These are phyloP conservation scores for Kryptopterus vitreolus DNA, from an alignment of 2,797 vertebrate species.

Conservation along the genomic window DNA sequence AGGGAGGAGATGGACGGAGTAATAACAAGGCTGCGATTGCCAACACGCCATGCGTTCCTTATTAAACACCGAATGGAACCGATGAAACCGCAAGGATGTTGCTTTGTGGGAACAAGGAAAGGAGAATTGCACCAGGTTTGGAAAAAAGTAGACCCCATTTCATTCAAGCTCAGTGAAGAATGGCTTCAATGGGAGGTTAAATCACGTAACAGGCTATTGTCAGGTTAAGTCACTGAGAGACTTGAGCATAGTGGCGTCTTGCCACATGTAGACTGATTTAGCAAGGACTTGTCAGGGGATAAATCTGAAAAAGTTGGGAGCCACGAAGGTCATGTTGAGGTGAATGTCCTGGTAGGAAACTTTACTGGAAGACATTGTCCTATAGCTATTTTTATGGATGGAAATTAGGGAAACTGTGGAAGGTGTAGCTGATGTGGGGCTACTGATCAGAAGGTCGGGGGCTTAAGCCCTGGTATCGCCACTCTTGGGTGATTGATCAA, in stretches of 20 bases:
- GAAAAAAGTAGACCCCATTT: conserved; percentile 56
- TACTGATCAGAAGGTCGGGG: too few species aligned
- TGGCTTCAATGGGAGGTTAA: conserved; percentile 32
- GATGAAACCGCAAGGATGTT: conserved; percentile 61
- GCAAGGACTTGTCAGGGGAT: not conserved
- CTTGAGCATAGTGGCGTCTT: not conserved
- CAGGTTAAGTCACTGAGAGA: not conserved
- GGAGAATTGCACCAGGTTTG: conserved; percentile 51
- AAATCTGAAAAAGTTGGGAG: not conserved
- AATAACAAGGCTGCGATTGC: conserved; percentile 55
- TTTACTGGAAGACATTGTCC: not conserved
- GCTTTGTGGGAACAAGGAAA: conserved; percentile 20
- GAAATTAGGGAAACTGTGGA: too few species aligned
- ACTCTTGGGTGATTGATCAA: too few species aligned
- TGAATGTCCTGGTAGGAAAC: not conserved
- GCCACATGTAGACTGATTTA: not conserved
- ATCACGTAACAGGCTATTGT: not conserved
- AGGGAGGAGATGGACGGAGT: conserved; percentile 54
- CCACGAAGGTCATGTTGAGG: not conserved
- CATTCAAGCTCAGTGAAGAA: conserved; percentile 55
- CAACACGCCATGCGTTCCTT: conserved; percentile 65
- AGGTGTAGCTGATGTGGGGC: too few species aligned
- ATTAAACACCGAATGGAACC: conserved; percentile 67
- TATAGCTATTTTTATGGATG: too few species aligned
- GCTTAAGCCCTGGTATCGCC: too few species aligned